Evolutionary conservation across 2,113 vertebrate species (phyloP).

Genomic region (Eulacestoma nigropectus): DNA sequence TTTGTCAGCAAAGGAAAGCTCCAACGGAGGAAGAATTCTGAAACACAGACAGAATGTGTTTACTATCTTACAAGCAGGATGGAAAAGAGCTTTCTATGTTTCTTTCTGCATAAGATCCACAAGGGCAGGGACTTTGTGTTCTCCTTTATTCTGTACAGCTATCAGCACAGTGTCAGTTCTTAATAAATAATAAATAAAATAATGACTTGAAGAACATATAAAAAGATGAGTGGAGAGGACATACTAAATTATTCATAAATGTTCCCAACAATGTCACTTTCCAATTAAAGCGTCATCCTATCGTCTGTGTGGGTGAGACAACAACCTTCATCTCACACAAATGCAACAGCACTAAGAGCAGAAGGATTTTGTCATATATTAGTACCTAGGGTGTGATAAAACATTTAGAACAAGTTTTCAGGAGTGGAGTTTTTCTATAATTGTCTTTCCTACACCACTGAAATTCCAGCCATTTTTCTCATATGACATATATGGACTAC

Average conservation of each 20-base stretch:
- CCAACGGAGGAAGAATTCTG: neutral
- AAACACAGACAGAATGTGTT: neutral
- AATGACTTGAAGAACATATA: conserved; percentile 42
- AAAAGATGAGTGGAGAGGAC: conserved; percentile 41
- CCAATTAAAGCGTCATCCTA: conserved; percentile 56
- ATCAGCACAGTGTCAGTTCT: neutral
- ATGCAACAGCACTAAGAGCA: conserved; percentile 30
- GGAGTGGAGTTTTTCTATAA: neutral
- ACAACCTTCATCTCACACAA: conserved; percentile 47
- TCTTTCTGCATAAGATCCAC: neutral
- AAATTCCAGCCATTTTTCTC: neutral
- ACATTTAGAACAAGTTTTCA: neutral
- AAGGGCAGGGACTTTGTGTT: conserved; percentile 6
- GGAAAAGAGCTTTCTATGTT: neutral
- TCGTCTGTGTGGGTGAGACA: conserved; percentile 39
- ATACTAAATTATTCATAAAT: conserved; percentile 59
- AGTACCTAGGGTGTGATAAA: conserved; percentile 4
- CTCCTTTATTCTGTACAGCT: conserved; percentile 10
- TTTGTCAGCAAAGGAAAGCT: neutral
- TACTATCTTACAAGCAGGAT: neutral
- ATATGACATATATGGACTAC: neutral
- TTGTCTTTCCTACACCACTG: neutral
- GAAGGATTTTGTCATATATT: conserved; percentile 39
- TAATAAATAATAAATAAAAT: conserved; percentile 65
- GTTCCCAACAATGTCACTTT: conserved; percentile 52